A percentile compares a stretch with the other conserved stretches of the same genome.
Conservation (phyloP, 2,888 invertebrate species). For the Oligia fasciuncula region DNA sequence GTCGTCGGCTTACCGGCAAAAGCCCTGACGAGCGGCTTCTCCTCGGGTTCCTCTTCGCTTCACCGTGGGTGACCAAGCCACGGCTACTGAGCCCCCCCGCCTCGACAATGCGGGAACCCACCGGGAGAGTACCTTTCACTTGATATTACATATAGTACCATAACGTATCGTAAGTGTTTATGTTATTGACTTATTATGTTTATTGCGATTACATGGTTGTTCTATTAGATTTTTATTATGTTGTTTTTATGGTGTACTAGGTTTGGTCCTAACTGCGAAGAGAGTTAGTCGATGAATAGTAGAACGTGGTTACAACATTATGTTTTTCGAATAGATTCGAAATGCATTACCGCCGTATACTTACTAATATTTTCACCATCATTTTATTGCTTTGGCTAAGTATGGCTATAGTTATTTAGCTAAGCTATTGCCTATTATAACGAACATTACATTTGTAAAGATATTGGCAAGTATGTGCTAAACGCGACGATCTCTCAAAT, state of each 20-base stretch:
- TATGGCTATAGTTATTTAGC: background rate
- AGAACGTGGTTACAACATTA: background rate
- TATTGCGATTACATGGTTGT: conserved; percentile 32
- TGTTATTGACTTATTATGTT: conserved; percentile 54
- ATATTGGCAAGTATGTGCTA: conserved; percentile 14
- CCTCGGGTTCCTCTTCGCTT: no score
- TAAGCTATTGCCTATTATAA: background rate
- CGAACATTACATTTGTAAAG: conserved; percentile 7
- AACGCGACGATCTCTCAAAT: conserved; percentile 10
- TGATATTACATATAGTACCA: conserved; percentile 30
- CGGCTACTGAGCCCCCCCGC: no score
- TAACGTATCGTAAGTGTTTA: conserved; percentile 50
- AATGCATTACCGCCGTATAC: background rate
- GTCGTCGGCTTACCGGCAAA: no score
- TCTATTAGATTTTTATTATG: conserved; percentile 18
- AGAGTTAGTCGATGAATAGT: background rate
- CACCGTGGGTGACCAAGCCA: no score
- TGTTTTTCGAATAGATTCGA: background rate
- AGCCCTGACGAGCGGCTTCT: no score
- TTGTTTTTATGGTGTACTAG: conserved; percentile 17
- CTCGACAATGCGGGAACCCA: no score
- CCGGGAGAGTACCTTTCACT: conserved; percentile 65
- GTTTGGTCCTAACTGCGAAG: conserved; percentile 6
- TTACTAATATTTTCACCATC: background rate
- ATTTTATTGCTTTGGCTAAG: conserved; percentile 9